Evolutionary conservation across 2,797 vertebrate genomes (phyloP).

Genomic region (Argyrosomus regius): DNA sequence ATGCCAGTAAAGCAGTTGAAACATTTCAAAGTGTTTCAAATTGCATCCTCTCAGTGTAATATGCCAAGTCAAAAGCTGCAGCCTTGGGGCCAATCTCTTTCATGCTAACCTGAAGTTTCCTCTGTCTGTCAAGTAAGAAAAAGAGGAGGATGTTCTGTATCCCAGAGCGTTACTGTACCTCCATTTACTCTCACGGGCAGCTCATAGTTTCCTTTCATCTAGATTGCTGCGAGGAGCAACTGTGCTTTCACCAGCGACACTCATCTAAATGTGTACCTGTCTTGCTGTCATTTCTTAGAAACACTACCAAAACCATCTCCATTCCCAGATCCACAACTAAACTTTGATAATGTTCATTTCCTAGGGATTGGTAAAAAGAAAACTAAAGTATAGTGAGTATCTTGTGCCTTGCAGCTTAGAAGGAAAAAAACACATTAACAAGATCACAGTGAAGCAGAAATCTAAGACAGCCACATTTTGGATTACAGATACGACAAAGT

Average conservation of each 20-base stretch:
- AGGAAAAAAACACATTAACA: too few relatives aligned
- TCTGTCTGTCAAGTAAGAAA: conserved; percentile 22
- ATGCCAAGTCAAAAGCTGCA: conserved; percentile 21
- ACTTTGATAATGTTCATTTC: conserved; percentile 1
- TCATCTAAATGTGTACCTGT: conserved; percentile 29
- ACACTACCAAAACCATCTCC: conserved; percentile 18
- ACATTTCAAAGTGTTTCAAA: conserved; percentile 5
- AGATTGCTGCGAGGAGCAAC: conserved; percentile 28
- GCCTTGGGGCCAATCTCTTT: conserved; percentile 44
- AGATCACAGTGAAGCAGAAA: not conserved
- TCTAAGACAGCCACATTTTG: too few relatives aligned
- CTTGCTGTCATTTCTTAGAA: conserved; percentile 36
- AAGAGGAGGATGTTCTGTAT: conserved; percentile 30
- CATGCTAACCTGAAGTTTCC: conserved; percentile 37
- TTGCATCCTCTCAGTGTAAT: conserved; percentile 14
- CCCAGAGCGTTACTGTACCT: conserved; percentile 28
- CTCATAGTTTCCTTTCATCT: conserved; percentile 6
- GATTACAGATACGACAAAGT: too few relatives aligned
- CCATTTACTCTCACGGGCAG: conserved; percentile 19
- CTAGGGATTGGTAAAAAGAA: not conserved
- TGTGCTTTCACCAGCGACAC: conserved; percentile 13
- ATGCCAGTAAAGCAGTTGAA: conserved; percentile 15
- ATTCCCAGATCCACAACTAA: not conserved
- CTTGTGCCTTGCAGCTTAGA: not conserved
- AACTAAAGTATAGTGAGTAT: too few relatives aligned